These are phyloP conservation scores for Eufriesea mexicana DNA, from an alignment of 1,140 invertebrate genomes.

Conservation along the genomic window DNA sequence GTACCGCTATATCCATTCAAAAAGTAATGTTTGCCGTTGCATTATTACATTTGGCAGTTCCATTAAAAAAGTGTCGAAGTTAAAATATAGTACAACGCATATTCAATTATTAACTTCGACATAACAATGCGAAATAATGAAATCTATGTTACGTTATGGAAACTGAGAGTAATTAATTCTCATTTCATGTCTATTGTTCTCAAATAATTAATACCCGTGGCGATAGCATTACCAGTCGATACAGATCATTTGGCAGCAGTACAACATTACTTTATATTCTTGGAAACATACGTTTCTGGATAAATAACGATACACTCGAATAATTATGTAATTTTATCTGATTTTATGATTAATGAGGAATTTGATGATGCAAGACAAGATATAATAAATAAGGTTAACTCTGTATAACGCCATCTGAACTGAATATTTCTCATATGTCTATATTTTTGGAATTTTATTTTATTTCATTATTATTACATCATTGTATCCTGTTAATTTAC, in stretches of 20 bases:
- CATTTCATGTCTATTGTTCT: conserved; percentile 1
- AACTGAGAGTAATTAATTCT: conserved; percentile 19
- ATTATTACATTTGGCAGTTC: neutral
- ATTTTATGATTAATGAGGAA: neutral
- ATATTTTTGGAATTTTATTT: no score
- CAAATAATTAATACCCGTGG: conserved; percentile 19
- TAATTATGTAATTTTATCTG: neutral
- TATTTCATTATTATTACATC: no score
- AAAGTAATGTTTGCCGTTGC: neutral
- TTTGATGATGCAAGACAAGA: neutral
- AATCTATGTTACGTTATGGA: neutral
- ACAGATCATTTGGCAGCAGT: neutral
- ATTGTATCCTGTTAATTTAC: no score
- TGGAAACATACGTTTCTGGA: neutral
- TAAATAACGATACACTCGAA: neutral
- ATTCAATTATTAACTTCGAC: neutral
- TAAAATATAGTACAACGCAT: neutral
- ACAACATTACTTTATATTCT: neutral
- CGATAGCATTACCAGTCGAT: neutral
- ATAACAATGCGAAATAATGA: neutral
- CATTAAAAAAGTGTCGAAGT: neutral
- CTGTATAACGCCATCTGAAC: neutral
- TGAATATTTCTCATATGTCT: no score
- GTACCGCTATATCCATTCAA: neutral
- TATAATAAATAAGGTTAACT: neutral